Evolutionary conservation across 2,888 invertebrate species (phyloP), one percentile per base, ranked within the genome.

Genomic region (Patella pellucida): DNA sequence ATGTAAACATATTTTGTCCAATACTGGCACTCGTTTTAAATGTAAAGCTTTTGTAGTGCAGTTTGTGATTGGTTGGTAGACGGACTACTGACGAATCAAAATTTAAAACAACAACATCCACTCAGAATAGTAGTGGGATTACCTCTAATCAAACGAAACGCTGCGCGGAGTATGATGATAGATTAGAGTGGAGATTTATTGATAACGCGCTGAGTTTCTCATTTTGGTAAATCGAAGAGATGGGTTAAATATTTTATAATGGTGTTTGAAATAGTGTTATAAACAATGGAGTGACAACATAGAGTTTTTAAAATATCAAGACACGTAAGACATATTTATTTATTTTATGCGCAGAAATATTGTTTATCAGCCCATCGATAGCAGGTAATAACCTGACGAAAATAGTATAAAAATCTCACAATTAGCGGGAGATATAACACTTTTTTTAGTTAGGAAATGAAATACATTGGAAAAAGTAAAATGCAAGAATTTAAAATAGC

Each of bases 221-320:
- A 62, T 11, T 62, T 19, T 62, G 62, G 19, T 19, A 62, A 19
- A 12, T n/a, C 19, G 5, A 62, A 62, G 23, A 62, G 12, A n/a
- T 62, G 62, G 62, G 23, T 62, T 4, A 62, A n/a, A 62, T 62
- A 62, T 62, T 62, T 62, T 62, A 62, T n/a, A 62, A n/a, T 15
- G 23, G n/a, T n/a, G 12, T 14, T n/a, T n/a, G 19, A 62, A 62
- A n/a, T 62, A 5, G 62, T 11, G 62, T n/a, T 62, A 19, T 3
- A 62, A 62, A 62, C 12, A 62, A 62, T 62, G 62, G 23, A 7
- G 19, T 19, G 62, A 19, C 19, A 14, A 19, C 62, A 19, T 3
- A 62, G 12, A n/a, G 11, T n/a, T 3, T 62, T 2, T 62, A 19
- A 9, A 11, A 62, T 19, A n/a, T 62, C 19, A 0, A 19, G 19